A percentile compares a stretch with the other conserved stretches of the same genome.
Conservation (phyloP, 2,113 vertebrate genomes). For the Bothrops jararaca region DNA sequence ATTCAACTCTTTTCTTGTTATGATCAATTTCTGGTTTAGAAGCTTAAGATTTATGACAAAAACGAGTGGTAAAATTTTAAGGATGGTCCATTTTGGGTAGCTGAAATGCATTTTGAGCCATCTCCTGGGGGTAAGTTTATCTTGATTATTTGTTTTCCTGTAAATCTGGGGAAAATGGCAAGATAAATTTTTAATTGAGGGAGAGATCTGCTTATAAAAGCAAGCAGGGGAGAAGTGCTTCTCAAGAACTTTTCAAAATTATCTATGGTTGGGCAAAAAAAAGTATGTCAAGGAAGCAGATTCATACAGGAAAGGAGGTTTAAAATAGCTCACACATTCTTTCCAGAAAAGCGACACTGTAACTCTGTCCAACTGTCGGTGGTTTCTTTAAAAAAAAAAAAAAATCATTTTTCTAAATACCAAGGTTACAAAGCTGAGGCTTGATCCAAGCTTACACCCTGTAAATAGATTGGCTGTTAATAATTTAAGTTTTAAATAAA, state of each 20-base stretch:
- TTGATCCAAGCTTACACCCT: conserved; percentile 56
- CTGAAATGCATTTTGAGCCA: conserved; percentile 62
- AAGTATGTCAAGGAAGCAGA: conserved; percentile 56
- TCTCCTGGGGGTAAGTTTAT: conserved; percentile 54
- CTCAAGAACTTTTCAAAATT: conserved; percentile 50
- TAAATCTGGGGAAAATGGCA: conserved; percentile 49
- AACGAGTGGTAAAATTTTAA: conserved; percentile 61
- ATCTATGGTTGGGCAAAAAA: conserved; percentile 38
- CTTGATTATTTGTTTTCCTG: conserved; percentile 53
- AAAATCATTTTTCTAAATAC: conserved; percentile 41
- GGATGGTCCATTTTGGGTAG: conserved; percentile 67
- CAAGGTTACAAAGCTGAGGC: conserved; percentile 49
- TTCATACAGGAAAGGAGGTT: background rate
- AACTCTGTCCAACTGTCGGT: conserved; percentile 30
- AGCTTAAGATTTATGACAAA: conserved; percentile 45
- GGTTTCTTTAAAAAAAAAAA: conserved; percentile 10
- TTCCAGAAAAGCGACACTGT: conserved; percentile 41
- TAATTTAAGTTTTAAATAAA: conserved; percentile 88
- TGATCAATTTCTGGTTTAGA: conserved; percentile 28
- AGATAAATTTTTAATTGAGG: conserved; percentile 52
- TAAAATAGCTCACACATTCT: conserved; percentile 22
- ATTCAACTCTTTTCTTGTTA: background rate
- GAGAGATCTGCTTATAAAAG: conserved; percentile 50
- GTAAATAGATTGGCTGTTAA: conserved; percentile 72
- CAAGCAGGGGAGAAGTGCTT: conserved; percentile 16